Conservation (phyloP, 2,113 vertebrate species). For the Upupa epops region DNA sequence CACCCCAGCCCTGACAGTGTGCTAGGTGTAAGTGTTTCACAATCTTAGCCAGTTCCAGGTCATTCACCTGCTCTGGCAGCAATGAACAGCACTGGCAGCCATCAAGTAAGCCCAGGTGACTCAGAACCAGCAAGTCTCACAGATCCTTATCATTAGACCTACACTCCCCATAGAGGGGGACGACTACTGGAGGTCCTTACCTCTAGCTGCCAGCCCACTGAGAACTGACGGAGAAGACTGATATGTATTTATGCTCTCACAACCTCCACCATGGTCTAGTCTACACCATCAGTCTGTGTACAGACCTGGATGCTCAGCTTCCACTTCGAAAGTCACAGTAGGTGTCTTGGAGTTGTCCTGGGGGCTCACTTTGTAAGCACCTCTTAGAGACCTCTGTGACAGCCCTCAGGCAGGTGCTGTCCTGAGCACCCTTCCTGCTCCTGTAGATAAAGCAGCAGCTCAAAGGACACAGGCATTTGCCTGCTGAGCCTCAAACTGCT, state of each 20-base stretch:
- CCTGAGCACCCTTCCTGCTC: background rate
- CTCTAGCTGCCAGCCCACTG: background rate
- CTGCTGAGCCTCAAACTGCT: background rate
- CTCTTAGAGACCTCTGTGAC: background rate
- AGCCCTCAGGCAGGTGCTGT: background rate
- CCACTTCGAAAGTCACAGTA: background rate
- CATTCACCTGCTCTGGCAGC: background rate
- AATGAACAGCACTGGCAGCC: background rate
- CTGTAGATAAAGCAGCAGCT: background rate
- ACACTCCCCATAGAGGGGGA: fast-evolving
- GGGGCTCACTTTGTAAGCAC: background rate
- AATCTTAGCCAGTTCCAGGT: background rate
- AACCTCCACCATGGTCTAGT: background rate
- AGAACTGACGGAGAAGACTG: background rate
- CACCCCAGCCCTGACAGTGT: background rate
- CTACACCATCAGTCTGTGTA: fast-evolving
- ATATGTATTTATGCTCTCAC: fast-evolving
- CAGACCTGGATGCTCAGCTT: background rate
- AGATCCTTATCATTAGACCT: background rate
- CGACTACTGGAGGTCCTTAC: fast-evolving
- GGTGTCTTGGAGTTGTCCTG: background rate
- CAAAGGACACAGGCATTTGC: background rate
- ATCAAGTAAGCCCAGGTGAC: background rate
- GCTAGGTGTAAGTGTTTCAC: background rate
- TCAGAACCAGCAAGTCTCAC: background rate